These are phyloP conservation scores for Calycopis cecrops DNA, from an alignment of 1,140 invertebrate species.

Conservation along the genomic window DNA sequence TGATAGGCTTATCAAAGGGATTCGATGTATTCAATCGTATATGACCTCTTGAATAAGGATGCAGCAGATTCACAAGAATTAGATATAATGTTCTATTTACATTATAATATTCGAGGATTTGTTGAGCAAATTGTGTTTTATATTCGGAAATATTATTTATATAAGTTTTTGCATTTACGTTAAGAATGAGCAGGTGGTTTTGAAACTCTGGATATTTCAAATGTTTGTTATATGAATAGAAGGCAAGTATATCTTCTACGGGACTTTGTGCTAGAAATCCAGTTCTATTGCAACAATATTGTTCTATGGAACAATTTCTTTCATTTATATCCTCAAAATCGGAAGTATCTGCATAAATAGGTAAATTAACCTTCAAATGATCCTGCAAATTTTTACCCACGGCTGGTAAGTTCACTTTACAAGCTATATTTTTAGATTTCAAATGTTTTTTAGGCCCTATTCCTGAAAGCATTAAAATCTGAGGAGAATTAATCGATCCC, in stretches of 20 bases:
- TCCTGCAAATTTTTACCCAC: conserved; percentile 84
- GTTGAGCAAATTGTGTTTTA: conserved; percentile 49
- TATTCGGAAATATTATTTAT: conserved; percentile 29
- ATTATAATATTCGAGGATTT: conserved; percentile 46
- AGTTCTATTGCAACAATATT: conserved; percentile 50
- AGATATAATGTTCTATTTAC: conserved; percentile 50
- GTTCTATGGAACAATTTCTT: conserved; percentile 30
- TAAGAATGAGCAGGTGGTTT: conserved; percentile 34
- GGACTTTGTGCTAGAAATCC: conserved; percentile 39
- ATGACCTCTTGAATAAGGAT: conserved; percentile 70
- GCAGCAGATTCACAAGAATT: conserved; percentile 61
- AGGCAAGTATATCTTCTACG: conserved; percentile 40
- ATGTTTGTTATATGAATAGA: conserved; percentile 37
- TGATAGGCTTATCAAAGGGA: conserved; percentile 79
- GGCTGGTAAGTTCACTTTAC: conserved; percentile 75
- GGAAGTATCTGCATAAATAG: conserved; percentile 39
- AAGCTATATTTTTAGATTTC: conserved; percentile 57
- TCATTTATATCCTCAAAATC: conserved; percentile 19
- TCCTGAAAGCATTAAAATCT: conserved; percentile 66
- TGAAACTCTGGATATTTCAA: conserved; percentile 50
- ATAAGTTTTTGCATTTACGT: conserved; percentile 33
- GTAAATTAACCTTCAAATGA: conserved; percentile 55
- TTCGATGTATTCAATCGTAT: conserved; percentile 59
- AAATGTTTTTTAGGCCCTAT: conserved; percentile 57
- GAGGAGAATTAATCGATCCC: conserved; percentile 73